Conservation (phyloP, 2,888 invertebrate species). For the Macrosiphum euphorbiae region DNA sequence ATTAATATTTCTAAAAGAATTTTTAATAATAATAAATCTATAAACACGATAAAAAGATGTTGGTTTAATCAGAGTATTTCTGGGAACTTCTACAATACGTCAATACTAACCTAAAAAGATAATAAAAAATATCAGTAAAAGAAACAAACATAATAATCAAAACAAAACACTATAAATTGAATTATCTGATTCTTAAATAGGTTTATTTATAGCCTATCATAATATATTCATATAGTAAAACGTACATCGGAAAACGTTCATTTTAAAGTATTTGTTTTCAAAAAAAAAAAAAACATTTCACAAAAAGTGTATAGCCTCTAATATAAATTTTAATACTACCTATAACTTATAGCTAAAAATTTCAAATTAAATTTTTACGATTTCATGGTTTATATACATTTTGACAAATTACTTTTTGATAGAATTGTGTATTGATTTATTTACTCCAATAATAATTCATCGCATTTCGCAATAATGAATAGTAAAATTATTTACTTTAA, state of each 20-base stretch:
- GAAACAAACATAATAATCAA: background rate
- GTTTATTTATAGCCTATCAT: background rate
- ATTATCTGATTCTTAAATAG: background rate
- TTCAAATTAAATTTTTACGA: background rate
- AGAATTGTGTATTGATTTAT: background rate
- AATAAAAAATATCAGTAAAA: background rate
- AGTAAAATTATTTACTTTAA: background rate
- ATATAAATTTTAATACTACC: background rate
- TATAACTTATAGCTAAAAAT: background rate
- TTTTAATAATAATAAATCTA: background rate
- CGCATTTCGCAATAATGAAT: background rate
- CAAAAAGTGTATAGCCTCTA: background rate
- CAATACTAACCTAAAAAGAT: background rate
- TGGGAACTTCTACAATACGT: background rate
- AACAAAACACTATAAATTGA: background rate
- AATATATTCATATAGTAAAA: background rate
- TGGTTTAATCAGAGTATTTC: background rate
- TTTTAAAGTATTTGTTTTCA: background rate
- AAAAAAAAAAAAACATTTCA: background rate
- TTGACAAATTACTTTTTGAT: background rate
- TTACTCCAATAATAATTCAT: background rate
- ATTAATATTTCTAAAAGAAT: background rate
- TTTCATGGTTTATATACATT: background rate
- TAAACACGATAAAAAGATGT: background rate
- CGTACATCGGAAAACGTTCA: background rate